phyloP scores from a whole-genome alignment of 2,113 vertebrate species.

The Leptocoma aspasia region DNA sequence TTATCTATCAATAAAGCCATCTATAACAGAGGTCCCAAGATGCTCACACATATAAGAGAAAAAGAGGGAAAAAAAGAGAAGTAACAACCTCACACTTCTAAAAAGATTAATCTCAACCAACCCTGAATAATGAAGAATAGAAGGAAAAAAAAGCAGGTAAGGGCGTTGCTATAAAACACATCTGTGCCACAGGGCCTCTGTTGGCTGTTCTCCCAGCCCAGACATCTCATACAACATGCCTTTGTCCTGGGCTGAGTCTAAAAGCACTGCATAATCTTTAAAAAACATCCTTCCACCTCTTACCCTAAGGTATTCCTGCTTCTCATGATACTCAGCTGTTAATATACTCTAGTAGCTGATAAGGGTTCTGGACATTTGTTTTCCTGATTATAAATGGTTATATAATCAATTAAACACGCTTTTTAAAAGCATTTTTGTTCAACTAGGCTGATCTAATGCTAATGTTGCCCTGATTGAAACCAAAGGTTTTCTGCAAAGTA shows the following conservation, averaged over 20 bases:
- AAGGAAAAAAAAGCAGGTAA: not conserved
- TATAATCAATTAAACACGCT: not conserved
- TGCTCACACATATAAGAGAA: not conserved
- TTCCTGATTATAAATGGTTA: not conserved
- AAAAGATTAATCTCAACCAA: not conserved
- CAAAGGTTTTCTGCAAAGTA: not conserved
- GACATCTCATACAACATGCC: not conserved
- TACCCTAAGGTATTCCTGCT: not conserved
- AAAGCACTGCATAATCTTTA: not conserved
- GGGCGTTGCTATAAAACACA: not conserved
- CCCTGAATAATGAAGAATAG: not conserved
- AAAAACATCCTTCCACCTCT: not conserved
- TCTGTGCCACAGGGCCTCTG: not conserved
- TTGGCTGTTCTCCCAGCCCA: not conserved
- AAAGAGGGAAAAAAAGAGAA: not conserved
- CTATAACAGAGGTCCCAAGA: not conserved
- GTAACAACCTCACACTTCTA: not conserved
- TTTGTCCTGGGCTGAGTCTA: not conserved
- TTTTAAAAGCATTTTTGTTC: not conserved
- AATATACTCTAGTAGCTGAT: not conserved
- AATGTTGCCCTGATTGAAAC: not conserved
- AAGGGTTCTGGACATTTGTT: not conserved
- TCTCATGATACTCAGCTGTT: not conserved
- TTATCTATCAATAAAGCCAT: not conserved
- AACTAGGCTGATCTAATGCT: not conserved